These are phyloP conservation scores for Psettodes erumei DNA, from an alignment of 2,113 vertebrate species.

Conservation along the genomic window DNA sequence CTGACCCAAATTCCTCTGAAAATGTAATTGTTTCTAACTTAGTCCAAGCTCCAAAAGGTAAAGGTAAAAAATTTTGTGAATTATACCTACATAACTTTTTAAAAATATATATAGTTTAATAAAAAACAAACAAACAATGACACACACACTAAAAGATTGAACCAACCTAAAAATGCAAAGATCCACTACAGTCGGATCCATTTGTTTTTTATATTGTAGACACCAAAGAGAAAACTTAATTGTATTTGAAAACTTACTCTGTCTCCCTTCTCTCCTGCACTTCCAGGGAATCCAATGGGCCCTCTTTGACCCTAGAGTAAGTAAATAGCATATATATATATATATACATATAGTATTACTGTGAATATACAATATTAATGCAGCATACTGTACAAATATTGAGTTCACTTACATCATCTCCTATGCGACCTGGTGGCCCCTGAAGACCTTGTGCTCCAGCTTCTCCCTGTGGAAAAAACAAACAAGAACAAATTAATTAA, in stretches of 20 bases:
- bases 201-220: neutral
- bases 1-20: no score
- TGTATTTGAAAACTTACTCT: constrained; percentile 66
- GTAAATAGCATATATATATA: neutral
- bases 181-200: neutral
- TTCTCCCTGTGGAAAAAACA: constrained; percentile 76
- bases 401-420: constrained; percentile 80
- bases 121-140: no score
- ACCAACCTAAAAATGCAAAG: no score
- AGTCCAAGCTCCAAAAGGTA: no score
- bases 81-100: no score
- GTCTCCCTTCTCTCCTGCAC: constrained; percentile 82
- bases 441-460: constrained; percentile 71
- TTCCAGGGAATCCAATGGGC: constrained; percentile 79
- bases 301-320: constrained; percentile 83
- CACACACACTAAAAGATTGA: no score
- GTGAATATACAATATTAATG: neutral
- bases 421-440: constrained; percentile 80
- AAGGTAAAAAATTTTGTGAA: no score
- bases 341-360: neutral
- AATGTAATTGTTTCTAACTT: no score
- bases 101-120: no score
- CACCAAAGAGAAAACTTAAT: neutral
- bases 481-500: constrained; percentile 13
- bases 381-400: neutral